Evolutionary conservation across 2,797 vertebrate genomes (phyloP), one percentile per base, ranked within the genome.

Genomic region (Astyanax mexicanus): DNA sequence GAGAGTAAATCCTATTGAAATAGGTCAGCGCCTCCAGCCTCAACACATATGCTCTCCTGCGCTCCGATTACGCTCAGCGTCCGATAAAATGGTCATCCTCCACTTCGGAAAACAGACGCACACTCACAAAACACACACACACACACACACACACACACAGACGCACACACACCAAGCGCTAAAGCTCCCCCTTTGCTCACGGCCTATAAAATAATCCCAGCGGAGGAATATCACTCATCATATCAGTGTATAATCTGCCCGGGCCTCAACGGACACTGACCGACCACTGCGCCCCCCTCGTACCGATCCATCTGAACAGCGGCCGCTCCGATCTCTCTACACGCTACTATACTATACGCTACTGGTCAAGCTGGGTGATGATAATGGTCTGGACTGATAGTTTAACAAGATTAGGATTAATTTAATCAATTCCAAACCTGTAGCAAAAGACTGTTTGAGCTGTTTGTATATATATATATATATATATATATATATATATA

Each of bases 1-100:
- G 45, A 5, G 40, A 52, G 37, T 66, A 73, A 70, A 70, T 81
- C 77, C 79, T 70, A 55, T 58, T 83, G 62, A 81, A 81, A 78
- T 81, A 77, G 80, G 70, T 83, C 62, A 76, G 8, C 49, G 49
- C 49, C 49, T 52, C 7, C 49, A 52, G 49, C 19, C 49, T 52
- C 21, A 19, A 29, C 66, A 54, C 51, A 61, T 47, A 38, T 3
- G 15, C 38, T 42, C 38, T 42, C 37, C 38, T 17, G 23, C 15
- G 38, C 51, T 27, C 54, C 54, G 27, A 67, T 51, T 57, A 42
- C 62, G 47, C 55, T 19, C 55, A 38, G 68, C 57, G 4, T 15
- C 35, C 29, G 49, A 66, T 55, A 49, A 45, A 54, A 10, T 19
- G 35, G 9, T 38, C 12, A 25, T 45, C 42, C 35, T 61, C 0